Evolutionary conservation across 2,888 invertebrate species (phyloP), one percentile per base, ranked within the genome.

Genomic region (Nemurella pictetii): DNA sequence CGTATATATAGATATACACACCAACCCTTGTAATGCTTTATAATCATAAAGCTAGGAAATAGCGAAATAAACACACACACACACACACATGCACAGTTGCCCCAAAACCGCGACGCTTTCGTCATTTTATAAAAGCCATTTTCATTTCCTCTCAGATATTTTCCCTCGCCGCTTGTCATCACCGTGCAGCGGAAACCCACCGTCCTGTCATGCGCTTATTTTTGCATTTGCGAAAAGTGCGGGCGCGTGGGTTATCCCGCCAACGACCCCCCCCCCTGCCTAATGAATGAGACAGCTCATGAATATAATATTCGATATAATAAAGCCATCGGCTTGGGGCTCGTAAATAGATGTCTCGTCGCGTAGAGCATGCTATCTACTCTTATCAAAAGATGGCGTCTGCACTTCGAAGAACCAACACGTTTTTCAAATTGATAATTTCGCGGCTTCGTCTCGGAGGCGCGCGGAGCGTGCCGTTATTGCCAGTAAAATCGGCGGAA

Each of bases 341-440:
- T 55, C 9, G 9, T 20, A 55, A 20, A 2, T 55, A 12, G 55
- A 55, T 55, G 55, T 55, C 15, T 55, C 55, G 55, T 55, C 55
- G 9, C 55, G 15, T 2, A 20, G 55, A 1, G 55, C 55, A 55
- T 55, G 9, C 20, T 55, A 55, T 1, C 32, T 32, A 32, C 55
- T 55, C 20, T 55, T 20, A 55, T 55, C 55, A 55, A 12, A 55
- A 55, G 20, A 55, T 55, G 9, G 55, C 55, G 55, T 2, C 55
- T 20, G 55, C 9, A 20, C 20, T 7, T 12, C 12, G 55, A 55
- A 55, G 55, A 55, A 55, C 28, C 28, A 7, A n/a, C 28, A 30
- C 78, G 78, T 78, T 78, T 78, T 29, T n/a, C 9, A 78, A 78
- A 78, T 78, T 28, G 78, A 28, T 78, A 78, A 78, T 78, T 28